Percentiles rank a stretch among this genome's conserved stretches.
These are phyloP conservation scores for Tuta absoluta DNA, from an alignment of 2,888 invertebrate species.

Conservation along the genomic window DNA sequence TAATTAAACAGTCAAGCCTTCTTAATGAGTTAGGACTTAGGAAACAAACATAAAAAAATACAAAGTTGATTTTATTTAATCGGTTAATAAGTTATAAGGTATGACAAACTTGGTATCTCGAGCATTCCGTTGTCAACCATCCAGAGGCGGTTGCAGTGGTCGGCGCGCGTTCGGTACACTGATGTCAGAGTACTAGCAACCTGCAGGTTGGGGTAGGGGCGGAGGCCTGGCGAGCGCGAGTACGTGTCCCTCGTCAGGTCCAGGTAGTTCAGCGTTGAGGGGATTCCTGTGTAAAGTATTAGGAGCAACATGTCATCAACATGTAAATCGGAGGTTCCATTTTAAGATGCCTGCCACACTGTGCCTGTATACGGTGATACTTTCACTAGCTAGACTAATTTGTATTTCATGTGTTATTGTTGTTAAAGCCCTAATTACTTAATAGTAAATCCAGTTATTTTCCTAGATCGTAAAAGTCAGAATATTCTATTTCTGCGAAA, in stretches of 20 bases:
- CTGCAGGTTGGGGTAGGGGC: slow-evolving; percentile 60
- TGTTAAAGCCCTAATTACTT: too few relatives aligned
- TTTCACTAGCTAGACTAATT: not conserved
- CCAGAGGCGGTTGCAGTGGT: slow-evolving; percentile 88
- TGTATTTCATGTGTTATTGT: too few relatives aligned
- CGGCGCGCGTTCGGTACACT: slow-evolving; percentile 86
- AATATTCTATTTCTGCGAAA: too few relatives aligned
- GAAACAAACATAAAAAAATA: too few relatives aligned
- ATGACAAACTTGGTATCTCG: slow-evolving; percentile 82
- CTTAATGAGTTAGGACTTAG: too few relatives aligned
- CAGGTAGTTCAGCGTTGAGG: slow-evolving; percentile 82
- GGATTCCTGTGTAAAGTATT: slow-evolving; percentile 71
- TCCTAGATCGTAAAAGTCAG: too few relatives aligned
- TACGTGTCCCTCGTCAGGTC: slow-evolving; percentile 50
- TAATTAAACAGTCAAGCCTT: too few relatives aligned
- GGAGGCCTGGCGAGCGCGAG: slow-evolving; percentile 56
- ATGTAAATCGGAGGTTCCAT: not conserved
- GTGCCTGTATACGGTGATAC: too few relatives aligned
- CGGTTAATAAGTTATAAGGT: not conserved
- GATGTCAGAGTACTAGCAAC: slow-evolving; percentile 76
- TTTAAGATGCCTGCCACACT: too few relatives aligned
- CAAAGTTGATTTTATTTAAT: too few relatives aligned
- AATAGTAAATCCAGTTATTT: too few relatives aligned
- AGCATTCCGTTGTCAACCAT: slow-evolving; percentile 88
- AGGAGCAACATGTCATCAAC: not conserved